Base-by-base conservation (phyloP, 2,113 vertebrate species). In the Eolophus roseicapilla region DNA sequence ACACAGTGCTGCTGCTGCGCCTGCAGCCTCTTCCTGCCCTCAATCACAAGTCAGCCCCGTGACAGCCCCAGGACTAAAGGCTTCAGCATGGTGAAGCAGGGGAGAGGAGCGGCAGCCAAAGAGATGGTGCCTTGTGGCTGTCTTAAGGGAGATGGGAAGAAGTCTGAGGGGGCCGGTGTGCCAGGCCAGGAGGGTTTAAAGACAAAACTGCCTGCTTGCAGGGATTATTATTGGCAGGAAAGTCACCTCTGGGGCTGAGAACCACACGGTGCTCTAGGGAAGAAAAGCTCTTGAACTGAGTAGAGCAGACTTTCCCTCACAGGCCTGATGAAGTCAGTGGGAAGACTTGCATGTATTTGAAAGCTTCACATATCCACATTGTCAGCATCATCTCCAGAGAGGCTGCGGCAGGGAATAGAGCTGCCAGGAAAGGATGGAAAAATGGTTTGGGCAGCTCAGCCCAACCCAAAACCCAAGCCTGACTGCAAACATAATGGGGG, bases 361-460 rank as follows among this genome's bases (percentile, higher is more conserved):
- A 92, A 90, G 75, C 13, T 68, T 76, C 35, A 55, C 79, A 88
- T 68, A 52, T 37, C 46, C 65, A 13, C 1, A 5, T 25, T 53
- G 44, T 44, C 41, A 84, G 16, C 33, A 41, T 57, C 59, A n/a
- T 44, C 52, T 64, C 35, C 47, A 59, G 67, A 77, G 39, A 65
- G 43, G 46, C 65, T 55, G 52, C 0, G 0, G 33, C 7, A 7
- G 33, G 39, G 41, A 47, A 57, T 7, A 1, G 3, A 73, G 82
- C 69, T 87, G 69, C 41, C 68, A 74, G 60, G 55, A 86, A 60
- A 70, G 41, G 49, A 69, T 4, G 10, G 33, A 37, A 70, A 77
- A 91, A 52, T 9, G 39, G 17, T 69, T 55, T 62, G 49, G 53
- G 35, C 49, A 69, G 39, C 68, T 69, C 11, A 69, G 59, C 27